Base-by-base conservation (phyloP, 2,113 vertebrate species). In the Psettodes erumei region DNA sequence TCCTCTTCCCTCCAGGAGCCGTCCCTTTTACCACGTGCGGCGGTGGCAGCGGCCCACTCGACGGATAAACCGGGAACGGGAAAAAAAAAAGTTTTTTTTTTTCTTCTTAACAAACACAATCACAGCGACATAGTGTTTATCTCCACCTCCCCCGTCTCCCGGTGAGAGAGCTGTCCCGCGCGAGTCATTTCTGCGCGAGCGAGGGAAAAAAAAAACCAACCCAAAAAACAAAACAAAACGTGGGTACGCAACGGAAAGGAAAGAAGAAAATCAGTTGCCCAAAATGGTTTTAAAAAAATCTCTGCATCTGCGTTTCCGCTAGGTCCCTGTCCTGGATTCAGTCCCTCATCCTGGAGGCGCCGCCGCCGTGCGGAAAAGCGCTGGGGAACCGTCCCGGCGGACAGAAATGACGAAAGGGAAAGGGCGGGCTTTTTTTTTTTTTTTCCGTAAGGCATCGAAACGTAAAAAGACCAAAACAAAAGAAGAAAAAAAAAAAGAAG, bases 391-490 rank as follows among this genome's bases (percentile, higher is more conserved):
- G 89, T 91, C 86, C 88, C 77, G 88, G 89, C 79, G 86, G 92
- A 90, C 86, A 89, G 82, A 93, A 91, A 90, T 86, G 65, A 86
- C 65, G 84, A 90, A 83, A 70, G 65, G 89, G 83, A 85, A 89
- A 89, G 63, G 88, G 89, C 71, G 85, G 89, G 86, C 90, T 92
- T 89, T 73, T n/a, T n/a, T n/a, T n/a, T n/a, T n/a, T n/a, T n/a
- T n/a, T n/a, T n/a, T n/a, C n/a, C n/a, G 88, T 94, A 95, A 95
- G 94, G 94, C 94, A 94, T 93, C 84, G 90, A 94, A 93, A 93
- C 86, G 23, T 83, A 92, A 91, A 92, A n/a, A n/a, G n/a, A n/a
- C n/a, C n/a, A n/a, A n/a, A n/a, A n/a, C n/a, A n/a, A n/a, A n/a
- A n/a, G n/a, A n/a, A n/a, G n/a, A n/a, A n/a, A n/a, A 85, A 55